Evolutionary conservation across 2,888 invertebrate species (phyloP).

Genomic region (Proisotoma minuta): DNA sequence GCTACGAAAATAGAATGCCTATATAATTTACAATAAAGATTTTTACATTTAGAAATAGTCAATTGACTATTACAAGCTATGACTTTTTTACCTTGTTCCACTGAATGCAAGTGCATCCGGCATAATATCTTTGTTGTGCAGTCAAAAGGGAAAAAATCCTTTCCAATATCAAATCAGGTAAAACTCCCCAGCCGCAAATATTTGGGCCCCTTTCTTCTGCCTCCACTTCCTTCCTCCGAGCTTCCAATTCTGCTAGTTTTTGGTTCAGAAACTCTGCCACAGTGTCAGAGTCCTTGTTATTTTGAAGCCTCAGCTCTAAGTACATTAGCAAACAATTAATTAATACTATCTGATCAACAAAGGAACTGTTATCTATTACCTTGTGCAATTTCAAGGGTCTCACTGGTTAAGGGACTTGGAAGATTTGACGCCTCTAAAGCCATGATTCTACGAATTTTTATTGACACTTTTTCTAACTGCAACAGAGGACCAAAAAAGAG

Average conservation of each 20-base stretch:
- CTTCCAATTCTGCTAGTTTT: not conserved
- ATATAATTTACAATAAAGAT: not conserved
- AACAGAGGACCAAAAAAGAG: too few species aligned
- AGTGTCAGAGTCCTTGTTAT: not conserved
- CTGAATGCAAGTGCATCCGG: slow-evolving; percentile 63
- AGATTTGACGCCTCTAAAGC: too few species aligned
- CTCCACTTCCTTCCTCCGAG: not conserved
- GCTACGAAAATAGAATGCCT: slow-evolving; percentile 65
- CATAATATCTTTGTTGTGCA: slow-evolving; percentile 66
- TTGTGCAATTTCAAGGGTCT: too few species aligned
- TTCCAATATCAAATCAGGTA: slow-evolving; percentile 70
- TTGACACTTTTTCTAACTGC: too few species aligned
- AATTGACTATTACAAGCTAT: not conserved
- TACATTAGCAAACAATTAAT: too few species aligned
- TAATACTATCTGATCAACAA: too few species aligned
- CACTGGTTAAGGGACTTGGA: too few species aligned
- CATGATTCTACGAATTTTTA: too few species aligned
- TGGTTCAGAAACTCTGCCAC: not conserved
- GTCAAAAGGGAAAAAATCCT: slow-evolving; percentile 65
- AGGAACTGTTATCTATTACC: too few species aligned
- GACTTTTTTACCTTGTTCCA: slow-evolving; percentile 57
- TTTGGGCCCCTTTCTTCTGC: slow-evolving; percentile 38
- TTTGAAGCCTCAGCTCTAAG: too few species aligned
- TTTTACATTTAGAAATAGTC: too few species aligned
- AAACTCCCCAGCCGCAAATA: slow-evolving; percentile 57